Evolutionary conservation across 2,888 invertebrate species (phyloP), one percentile per base, ranked within the genome.

Genomic region (Eurytoma adleriae): DNA sequence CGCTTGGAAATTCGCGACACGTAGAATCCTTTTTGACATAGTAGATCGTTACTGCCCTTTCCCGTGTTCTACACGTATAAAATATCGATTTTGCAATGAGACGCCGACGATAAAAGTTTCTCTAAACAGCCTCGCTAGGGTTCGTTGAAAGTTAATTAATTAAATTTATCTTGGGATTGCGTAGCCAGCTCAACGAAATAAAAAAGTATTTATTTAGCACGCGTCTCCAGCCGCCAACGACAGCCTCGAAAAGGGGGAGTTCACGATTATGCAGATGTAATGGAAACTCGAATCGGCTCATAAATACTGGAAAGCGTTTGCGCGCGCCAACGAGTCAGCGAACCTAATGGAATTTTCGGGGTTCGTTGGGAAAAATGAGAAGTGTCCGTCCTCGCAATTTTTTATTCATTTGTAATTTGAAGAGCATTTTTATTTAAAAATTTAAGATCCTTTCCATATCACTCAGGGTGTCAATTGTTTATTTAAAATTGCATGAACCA

Each of bases 91-190:
- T 20, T 30, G 16, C 64, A 16, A 27, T 5, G n/a, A 1, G 61
- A 20, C 27, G 16, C 14, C 24, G 7, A 7, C 10, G 40, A 40
- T 61, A 14, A 61, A 27, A 61, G 27, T 61, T 24, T 61, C 61
- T 3, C n/a, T 16, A 7, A 10, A 40, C 40, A 40, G 40, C 40
- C 40, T 3, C n/a, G 30, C 40, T 14, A 10, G 16, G 40, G 27
- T 16, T 27, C 30, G 10, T 61, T 30, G 18, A 62, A 77, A 77
- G 77, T 77, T 77, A 77, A 77, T 77, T 77, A 70, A 77, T 70
- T 70, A 70, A 77, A 77, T 77, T 77, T 64, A 77, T 70, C 70
- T 70, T 48, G 54, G 69, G 13, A 76, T 76, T 69, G 68, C 69
- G 62, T 40, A 4, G 14, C 27, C 40, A 18, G 14, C 54, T 16